Base-by-base conservation (phyloP, 2,113 vertebrate species). In the Asarcornis scutulata region DNA sequence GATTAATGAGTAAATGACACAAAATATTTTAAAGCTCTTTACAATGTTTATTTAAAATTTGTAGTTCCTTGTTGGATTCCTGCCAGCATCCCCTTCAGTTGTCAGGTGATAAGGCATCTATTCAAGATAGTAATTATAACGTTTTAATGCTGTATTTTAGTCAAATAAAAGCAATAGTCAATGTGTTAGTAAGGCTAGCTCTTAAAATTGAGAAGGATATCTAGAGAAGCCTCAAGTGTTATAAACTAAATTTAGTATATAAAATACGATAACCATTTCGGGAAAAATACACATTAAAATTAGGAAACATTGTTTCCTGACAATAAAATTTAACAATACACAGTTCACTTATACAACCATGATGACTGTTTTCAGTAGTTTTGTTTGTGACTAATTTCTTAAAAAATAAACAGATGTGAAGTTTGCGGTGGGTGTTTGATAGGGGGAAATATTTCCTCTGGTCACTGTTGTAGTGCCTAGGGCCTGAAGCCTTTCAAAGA, bases 321-420 rank as follows among this genome's bases (percentile, higher is more conserved):
- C n/a, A 73, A 66, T 16, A 72, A 40, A 40, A 40, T 15, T 38
- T 38, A 53, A 29, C 26, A 52, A 21, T 0, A 0, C 63, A 60
- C 14, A 44, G 34, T n/a, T 81, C 11, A 46, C 66, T 78, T 78
- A 67, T n/a, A 40, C 40, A 75, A 7, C 36, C 3, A 0, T 32
- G 6, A n/a, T 46, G 27, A 9, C 14, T 21, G 7, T 53, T 50
- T 80, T 64, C 29, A 44, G 32, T 13, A 56, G 83, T 76, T 60
- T 71, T 86, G 62, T 14, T n/a, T 79, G 27, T 71, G 76, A 68
- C 68, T 80, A 34, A 25, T 80, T 91, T 78, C 27, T 48, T 66
- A 81, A 87, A 62, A 44, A 77, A 84, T 9, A 60, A 81, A 36
- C 48, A 52, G 34, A 20, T 46, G 32, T 52, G 62, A n/a, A n/a